These are phyloP conservation scores for Hepsetus odoe DNA, from an alignment of 2,113 vertebrate species.

Conservation along the genomic window DNA sequence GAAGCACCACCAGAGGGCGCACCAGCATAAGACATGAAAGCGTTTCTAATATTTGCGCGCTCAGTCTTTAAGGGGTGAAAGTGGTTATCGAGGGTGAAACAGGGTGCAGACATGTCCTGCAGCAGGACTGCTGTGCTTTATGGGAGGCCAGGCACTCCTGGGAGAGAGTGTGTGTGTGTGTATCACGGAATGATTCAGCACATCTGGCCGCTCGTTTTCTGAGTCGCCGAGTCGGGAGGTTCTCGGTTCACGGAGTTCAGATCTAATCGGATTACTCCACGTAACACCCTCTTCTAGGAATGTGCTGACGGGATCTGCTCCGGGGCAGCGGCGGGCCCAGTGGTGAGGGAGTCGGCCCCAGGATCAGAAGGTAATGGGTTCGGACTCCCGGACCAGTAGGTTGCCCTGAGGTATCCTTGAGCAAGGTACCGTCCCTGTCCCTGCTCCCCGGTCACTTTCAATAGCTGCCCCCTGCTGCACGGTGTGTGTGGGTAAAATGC, in stretches of 20 bases:
- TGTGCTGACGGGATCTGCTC: too few species aligned
- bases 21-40: conserved; percentile 11
- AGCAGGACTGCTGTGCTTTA: not conserved
- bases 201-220: conserved; percentile 14
- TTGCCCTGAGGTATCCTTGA: too few species aligned
- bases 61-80: not conserved
- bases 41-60: not conserved
- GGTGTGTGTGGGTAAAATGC: too few species aligned
- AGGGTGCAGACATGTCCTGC: not conserved
- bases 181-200: conserved; percentile 33
- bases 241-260: conserved; percentile 27
- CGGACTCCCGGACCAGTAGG: too few species aligned
- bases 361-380: too few species aligned
- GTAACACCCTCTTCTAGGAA: conserved; percentile 20
- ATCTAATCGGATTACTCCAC: conserved; percentile 3
- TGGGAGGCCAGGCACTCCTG: not conserved
- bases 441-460: too few species aligned
- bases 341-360: too few species aligned
- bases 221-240: conserved; percentile 2
- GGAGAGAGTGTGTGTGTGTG: not conserved
- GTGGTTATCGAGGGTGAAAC: not conserved
- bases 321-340: too few species aligned
- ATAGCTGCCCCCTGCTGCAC: too few species aligned
- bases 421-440: too few species aligned
- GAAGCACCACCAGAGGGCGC: conserved; percentile 49